Conservation (phyloP, 2,797 vertebrate species). For the Cynopterus sphinx region DNA sequence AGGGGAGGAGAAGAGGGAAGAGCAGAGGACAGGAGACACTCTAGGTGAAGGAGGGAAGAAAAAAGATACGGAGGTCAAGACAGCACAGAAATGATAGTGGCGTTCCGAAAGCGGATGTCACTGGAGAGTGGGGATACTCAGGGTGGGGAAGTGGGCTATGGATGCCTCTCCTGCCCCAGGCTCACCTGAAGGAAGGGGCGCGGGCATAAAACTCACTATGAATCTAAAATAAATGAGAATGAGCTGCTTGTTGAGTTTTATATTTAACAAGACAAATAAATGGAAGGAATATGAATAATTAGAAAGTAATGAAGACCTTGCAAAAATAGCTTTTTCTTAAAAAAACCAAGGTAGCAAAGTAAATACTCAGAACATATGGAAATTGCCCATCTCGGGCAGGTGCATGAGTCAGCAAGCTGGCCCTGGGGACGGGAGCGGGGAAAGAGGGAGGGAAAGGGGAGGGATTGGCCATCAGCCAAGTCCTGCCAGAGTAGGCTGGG, state of each 20-base stretch:
- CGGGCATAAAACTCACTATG: not conserved
- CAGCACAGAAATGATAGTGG: not conserved
- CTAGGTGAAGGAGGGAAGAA: not conserved
- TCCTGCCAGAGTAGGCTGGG: not conserved
- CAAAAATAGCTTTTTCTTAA: slow-evolving; percentile 44
- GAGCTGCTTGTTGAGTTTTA: slow-evolving; percentile 49
- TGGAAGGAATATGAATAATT: slow-evolving; percentile 50
- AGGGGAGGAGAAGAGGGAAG: too few species aligned
- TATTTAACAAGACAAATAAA: slow-evolving; percentile 61
- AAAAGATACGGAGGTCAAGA: not conserved
- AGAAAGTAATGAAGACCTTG: slow-evolving; percentile 52
- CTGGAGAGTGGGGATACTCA: not conserved
- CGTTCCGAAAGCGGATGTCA: not conserved
- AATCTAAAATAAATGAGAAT: slow-evolving; percentile 48
- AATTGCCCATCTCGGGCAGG: slow-evolving; percentile 30
- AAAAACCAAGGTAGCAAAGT: slow-evolving; percentile 15
- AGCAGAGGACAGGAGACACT: not conserved
- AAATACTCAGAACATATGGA: slow-evolving; percentile 54
- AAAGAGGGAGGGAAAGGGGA: too few species aligned
- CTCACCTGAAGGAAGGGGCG: not conserved
- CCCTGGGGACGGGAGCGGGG: too few species aligned
- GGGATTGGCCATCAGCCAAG: too few species aligned
- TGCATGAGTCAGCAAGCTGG: slow-evolving; percentile 50
- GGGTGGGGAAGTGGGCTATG: too few species aligned
- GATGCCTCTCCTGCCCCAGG: not conserved